Evolutionary conservation across 2,797 vertebrate genomes (phyloP), one percentile per base, ranked within the genome.

Genomic region (Remorina albescens): DNA sequence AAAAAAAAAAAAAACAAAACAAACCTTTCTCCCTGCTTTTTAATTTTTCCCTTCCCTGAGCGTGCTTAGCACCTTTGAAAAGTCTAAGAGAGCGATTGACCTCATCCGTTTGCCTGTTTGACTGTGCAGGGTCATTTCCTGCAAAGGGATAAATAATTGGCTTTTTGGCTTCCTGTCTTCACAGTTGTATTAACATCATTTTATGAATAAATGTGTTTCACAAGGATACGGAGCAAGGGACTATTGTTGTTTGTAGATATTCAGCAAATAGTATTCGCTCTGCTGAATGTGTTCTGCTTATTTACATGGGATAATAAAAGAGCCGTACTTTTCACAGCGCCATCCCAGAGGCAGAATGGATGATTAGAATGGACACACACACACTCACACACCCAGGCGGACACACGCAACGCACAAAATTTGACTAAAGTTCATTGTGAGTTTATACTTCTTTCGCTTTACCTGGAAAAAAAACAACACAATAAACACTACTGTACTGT

Each of bases 81-180:
- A 71, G 56, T 81, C 78, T 66, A 64, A 60, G 69, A 77, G 79
- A 86, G 74, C 50, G 41, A 75, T 86, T 89, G 91, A 90, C 84
- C 89, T 82, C 55, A 70, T 89, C 82, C 28, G 49, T 78, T 87
- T 70, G 74, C 65, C 64, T 59, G 67, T 62, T 65, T 81, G 79
- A 83, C 77, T 64, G 37, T 21, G 26, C 32, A 21, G 65, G 75
- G 76, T 88, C 41, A 61, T 68, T 85, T 77, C 69, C 62, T 63
- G 56, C 64, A 47, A 56, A 37, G 49, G 46, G 74, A 82, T 76
- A 75, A 79, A 80, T 92, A 90, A 92, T 86, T 89, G 77, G 80
- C 78, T 83, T 71, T 44, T 44, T 50, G 56, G 63, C 68, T 78
- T 71, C 21, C 32, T 47, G 70, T 77, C 73, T 80, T 65, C 61